Conservation (phyloP, 1,140 invertebrate genomes). For the Arion vulgaris region DNA sequence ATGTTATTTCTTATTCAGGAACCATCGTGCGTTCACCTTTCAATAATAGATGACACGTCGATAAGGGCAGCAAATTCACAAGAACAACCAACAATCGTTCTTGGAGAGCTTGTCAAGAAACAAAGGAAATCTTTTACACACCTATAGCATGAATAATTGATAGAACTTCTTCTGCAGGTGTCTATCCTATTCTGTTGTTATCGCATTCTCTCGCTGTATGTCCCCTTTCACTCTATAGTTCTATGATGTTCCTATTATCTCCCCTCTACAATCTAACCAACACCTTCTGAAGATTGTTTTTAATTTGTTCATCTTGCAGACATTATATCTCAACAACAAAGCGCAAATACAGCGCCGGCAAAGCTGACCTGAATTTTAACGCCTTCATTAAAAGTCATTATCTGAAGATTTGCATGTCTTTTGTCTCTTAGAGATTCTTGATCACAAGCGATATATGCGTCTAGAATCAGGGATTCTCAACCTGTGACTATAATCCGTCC, state of each 20-base stretch:
- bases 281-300: neutral
- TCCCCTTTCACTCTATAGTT: neutral
- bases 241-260: conserved; percentile 11
- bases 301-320: neutral
- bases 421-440: neutral
- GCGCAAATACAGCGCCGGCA: neutral
- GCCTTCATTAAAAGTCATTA: conserved; percentile 4
- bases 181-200: neutral
- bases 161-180: neutral
- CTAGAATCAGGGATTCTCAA: neutral
- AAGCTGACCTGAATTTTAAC: conserved; percentile 9
- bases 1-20: neutral
- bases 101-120: neutral
- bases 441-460: neutral
- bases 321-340: neutral
- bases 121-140: neutral
- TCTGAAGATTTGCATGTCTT: neutral
- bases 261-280: no score
- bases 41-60: neutral
- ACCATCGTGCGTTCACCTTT: neutral
- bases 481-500: no score
- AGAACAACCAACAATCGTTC: neutral
- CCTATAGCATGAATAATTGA: neutral
- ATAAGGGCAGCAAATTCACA: neutral
- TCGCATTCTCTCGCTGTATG: neutral